Evolutionary conservation across 2,797 vertebrate genomes (phyloP), one percentile per base, ranked within the genome.

Genomic region (Furcifer pardalis): DNA sequence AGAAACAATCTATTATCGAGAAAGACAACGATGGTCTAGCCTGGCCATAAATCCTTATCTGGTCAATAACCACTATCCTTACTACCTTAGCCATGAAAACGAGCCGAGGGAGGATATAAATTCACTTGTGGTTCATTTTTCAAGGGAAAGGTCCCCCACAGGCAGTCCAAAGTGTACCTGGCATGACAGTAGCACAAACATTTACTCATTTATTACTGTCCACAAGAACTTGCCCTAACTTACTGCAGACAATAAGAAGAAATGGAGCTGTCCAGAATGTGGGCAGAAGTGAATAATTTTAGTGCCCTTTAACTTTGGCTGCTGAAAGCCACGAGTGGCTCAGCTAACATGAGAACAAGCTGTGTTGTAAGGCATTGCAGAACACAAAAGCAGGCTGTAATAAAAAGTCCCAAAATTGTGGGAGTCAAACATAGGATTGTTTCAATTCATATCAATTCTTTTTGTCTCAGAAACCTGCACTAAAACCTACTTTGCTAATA

Each of bases 1-100:
- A 91, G 46, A 87, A 90, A 88, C 90, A 90, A 93, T 88, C 81
- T 72, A 78, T 87, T 92, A 81, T 84, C 63, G 82, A 84, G 32
- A 94, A 83, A 27, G 94, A 89, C 95, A 94, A 94, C 90, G 87
- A 95, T 94, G 95, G 95, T 95, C 95, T 96, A 87, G 94, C 86
- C 94, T 79, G 94, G 88, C 92, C 91, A 96, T 96, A 97, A 97
- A 96, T 97, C 93, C 92, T 95, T 85, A 27, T 49, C 92, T 94
- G 94, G 95, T 97, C 96, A 95, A 96, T 97, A 97, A 95, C 94
- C 94, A 96, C 96, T 96, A 94, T 94, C 96, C 92, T 86, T 87
- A 95, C 95, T 95, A 94, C 94, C 92, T 96, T 95, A 96, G 95
- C 94, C 95, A 94, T 94, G 94, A 96, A 92, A 96, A 94, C 94